Evolutionary conservation across 2,797 vertebrate genomes (phyloP).

Genomic region (Dermochelys coriacea): DNA sequence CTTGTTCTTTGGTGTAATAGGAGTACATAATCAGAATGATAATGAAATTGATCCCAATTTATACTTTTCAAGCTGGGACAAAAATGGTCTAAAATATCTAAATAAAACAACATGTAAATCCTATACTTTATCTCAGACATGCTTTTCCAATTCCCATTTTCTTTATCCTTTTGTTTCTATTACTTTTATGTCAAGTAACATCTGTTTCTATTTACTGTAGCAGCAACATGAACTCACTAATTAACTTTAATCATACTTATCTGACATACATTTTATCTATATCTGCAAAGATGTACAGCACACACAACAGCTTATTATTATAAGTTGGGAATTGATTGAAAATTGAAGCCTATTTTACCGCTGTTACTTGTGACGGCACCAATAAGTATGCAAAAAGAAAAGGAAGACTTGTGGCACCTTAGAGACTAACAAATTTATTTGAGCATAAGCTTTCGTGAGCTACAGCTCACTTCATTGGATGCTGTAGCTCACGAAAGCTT

Average conservation of each 20-base stretch:
- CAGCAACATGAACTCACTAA: constrained; percentile 62
- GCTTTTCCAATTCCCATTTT: constrained; percentile 40
- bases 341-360: constrained; percentile 15
- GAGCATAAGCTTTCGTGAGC: too few species aligned
- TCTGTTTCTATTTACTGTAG: constrained; percentile 62
- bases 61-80: constrained; percentile 33
- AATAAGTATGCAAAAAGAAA: constrained; percentile 42
- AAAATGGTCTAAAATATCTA: constrained; percentile 63
- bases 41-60: constrained; percentile 60
- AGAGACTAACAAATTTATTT: too few species aligned
- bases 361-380: constrained; percentile 24
- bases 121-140: constrained; percentile 29
- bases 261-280: constrained; percentile 50
- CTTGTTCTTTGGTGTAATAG: constrained; percentile 46
- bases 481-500: too few species aligned
- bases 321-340: constrained; percentile 42
- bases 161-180: constrained; percentile 64
- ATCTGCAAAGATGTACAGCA: constrained; percentile 46
- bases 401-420: too few species aligned
- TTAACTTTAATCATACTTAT: constrained; percentile 67
- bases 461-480: too few species aligned
- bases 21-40: constrained; percentile 39
- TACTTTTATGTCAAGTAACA: constrained; percentile 45
- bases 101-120: constrained; percentile 50
- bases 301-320: constrained; percentile 19